phyloP scores from a whole-genome alignment of 2,113 vertebrate species.

The Vulpes lagopus region DNA sequence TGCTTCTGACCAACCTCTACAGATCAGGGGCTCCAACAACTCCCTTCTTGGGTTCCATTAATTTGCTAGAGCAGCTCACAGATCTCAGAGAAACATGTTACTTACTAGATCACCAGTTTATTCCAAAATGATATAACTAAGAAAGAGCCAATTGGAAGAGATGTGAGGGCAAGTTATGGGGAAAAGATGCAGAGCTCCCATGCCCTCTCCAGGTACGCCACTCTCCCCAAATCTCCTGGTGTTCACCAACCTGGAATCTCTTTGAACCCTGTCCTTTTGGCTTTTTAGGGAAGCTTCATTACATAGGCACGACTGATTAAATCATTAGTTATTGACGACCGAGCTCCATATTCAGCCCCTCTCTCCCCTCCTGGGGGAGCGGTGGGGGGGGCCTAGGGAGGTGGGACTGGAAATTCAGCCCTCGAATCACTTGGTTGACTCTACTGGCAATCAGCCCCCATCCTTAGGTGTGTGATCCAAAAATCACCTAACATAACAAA shows the following conservation, averaged over 20 bases:
- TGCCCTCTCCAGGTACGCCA: background rate
- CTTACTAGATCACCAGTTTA: background rate
- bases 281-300: background rate
- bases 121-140: background rate
- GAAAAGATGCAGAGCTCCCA: background rate
- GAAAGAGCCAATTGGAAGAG: background rate
- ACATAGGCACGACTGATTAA: background rate
- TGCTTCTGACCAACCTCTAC: background rate
- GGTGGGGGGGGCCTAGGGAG: background rate
- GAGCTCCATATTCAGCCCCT: background rate
- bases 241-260: background rate
- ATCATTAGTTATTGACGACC: background rate
- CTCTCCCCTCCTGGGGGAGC: background rate
- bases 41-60: background rate
- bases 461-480: background rate
- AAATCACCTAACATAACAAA: background rate
- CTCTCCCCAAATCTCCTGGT: background rate
- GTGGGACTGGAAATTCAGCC: background rate
- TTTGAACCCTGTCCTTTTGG: background rate
- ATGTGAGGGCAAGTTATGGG: background rate
- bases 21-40: background rate
- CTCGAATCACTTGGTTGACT: background rate
- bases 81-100: background rate
- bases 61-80: background rate
- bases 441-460: background rate